A percentile compares a stretch with the other conserved stretches of the same genome.
These are phyloP conservation scores for Pseudochromis fuscus DNA, from an alignment of 2,797 vertebrate genomes.

Conservation along the genomic window DNA sequence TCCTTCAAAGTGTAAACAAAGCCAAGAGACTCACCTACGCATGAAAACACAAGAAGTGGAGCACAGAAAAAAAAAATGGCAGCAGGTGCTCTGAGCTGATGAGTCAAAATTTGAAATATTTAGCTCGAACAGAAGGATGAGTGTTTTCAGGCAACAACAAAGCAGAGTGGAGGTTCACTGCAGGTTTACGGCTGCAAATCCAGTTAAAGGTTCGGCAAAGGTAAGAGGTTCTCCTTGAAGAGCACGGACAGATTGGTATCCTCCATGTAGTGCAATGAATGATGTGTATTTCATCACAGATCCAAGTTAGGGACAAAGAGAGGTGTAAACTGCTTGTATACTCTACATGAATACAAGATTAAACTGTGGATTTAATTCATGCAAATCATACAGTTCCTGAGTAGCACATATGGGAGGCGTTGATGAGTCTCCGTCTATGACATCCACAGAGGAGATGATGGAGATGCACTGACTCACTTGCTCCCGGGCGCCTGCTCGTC, in stretches of 20 bases:
- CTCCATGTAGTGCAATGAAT: neutral
- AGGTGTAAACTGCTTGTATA: too few relatives aligned
- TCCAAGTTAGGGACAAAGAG: neutral
- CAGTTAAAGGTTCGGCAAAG: neutral
- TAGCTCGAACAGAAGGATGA: constrained; percentile 26
- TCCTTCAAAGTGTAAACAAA: neutral
- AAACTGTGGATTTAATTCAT: neutral
- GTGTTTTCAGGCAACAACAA: constrained; percentile 18
- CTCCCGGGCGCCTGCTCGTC: constrained; percentile 19
- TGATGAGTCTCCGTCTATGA: constrained; percentile 6
- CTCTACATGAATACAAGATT: neutral
- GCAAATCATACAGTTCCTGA: neutral
- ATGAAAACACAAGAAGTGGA: constrained; percentile 6
- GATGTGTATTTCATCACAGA: neutral
- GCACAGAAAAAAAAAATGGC: constrained; percentile 17
- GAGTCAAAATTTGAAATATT: constrained; percentile 56
- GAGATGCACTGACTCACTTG: constrained; percentile 45
- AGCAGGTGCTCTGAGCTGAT: constrained; percentile 44
- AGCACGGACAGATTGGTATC: neutral
- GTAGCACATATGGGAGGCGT: neutral
- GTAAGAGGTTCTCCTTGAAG: neutral
- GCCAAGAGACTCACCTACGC: constrained; percentile 13
- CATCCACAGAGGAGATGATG: constrained; percentile 21
- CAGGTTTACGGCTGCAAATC: neutral
- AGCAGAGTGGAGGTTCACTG: neutral